Percentiles rank a stretch among this genome's conserved stretches.
Evolutionary conservation across 2,113 vertebrate genomes (phyloP).

Genomic region (Typhlomys cinereus): DNA sequence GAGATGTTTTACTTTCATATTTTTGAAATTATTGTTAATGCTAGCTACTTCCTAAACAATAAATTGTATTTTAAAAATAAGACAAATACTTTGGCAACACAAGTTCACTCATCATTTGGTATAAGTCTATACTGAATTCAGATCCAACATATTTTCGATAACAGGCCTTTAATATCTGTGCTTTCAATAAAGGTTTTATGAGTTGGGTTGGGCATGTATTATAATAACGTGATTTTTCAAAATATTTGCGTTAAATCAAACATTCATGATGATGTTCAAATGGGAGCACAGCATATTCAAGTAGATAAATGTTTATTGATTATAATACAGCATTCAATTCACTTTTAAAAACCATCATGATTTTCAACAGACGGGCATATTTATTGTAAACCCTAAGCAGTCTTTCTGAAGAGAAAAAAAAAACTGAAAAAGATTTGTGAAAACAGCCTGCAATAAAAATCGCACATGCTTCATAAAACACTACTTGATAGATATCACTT

Average conservation of each 20-base stretch:
- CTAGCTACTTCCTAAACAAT: conserved; percentile 8
- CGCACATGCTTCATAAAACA: conserved; percentile 88
- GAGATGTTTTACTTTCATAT: conserved; percentile 11
- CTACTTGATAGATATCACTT: conserved; percentile 91
- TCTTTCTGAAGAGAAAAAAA: conserved; percentile 83
- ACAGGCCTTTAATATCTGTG: neutral
- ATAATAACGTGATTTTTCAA: neutral
- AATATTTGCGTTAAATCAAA: conserved; percentile 41
- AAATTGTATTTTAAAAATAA: conserved; percentile 23
- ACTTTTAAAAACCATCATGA: conserved; percentile 69
- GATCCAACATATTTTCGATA: neutral
- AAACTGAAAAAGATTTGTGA: conserved; percentile 86
- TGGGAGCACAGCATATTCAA: neutral
- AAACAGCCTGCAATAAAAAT: conserved; percentile 90
- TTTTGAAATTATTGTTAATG: conserved; percentile 15
- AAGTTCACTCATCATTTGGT: neutral
- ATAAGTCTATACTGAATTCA: neutral
- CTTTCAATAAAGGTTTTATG: neutral
- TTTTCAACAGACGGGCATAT: conserved; percentile 76
- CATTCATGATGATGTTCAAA: conserved; percentile 30
- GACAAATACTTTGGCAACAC: neutral
- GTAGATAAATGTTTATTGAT: conserved; percentile 30
- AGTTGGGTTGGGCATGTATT: neutral
- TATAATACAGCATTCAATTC: conserved; percentile 61
- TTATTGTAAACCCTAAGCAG: conserved; percentile 82